Percentiles rank a stretch among this genome's conserved stretches.
Conservation (phyloP, 2,888 invertebrate species). For the Trichopoda pennipes region DNA sequence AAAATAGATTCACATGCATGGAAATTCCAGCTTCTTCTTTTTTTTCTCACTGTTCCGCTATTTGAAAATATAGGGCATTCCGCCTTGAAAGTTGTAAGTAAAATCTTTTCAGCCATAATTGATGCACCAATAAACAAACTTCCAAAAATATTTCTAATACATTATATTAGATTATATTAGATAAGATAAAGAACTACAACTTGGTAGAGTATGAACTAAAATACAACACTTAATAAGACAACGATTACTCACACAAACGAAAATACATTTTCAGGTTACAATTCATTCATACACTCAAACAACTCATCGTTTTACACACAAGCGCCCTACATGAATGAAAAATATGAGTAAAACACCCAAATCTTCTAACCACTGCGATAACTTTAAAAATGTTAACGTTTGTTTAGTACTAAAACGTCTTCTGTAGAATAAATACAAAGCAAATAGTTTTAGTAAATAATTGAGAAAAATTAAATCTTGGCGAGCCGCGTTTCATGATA, state of each 20-base stretch:
- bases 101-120: no score
- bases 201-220: conserved; percentile 30
- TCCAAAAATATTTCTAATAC: no score
- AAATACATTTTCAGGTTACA: conserved; percentile 12
- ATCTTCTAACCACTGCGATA: conserved; percentile 56
- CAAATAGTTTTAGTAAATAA: conserved; percentile 8
- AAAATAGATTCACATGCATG: no score
- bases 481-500: background rate
- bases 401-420: conserved; percentile 66
- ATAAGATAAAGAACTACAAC: conserved; percentile 8
- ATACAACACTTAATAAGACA: background rate
- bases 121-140: no score
- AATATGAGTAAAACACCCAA: conserved; percentile 6
- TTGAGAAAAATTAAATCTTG: background rate
- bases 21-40: no score
- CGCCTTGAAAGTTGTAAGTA: no score
- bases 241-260: conserved; percentile 4
- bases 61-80: no score
- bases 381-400: conserved; percentile 61
- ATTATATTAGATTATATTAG: no score
- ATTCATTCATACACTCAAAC: conserved; percentile 21
- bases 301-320: conserved; percentile 1
- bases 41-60: no score
- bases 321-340: background rate
- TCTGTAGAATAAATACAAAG: conserved; percentile 58